Evolutionary conservation across 2,113 vertebrate species (phyloP).

Genomic region (Orcinus orca): DNA sequence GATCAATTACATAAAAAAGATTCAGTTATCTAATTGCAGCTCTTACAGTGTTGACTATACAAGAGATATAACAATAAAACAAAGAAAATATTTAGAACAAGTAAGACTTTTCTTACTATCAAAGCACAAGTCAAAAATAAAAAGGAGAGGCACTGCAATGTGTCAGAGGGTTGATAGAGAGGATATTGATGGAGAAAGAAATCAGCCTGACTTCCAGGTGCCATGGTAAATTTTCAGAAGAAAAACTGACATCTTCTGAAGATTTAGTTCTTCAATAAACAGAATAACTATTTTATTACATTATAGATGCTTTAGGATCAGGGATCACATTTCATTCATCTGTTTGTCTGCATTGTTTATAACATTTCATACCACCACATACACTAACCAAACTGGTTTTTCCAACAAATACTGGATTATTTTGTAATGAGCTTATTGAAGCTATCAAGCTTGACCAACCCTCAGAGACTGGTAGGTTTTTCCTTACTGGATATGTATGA

Average conservation of each 20-base stretch:
- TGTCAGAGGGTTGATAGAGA: not conserved
- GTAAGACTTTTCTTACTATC: not conserved
- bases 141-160: not conserved
- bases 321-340: not conserved
- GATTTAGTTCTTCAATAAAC: not conserved
- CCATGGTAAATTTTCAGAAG: not conserved
- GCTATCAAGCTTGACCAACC: not conserved
- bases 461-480: not conserved
- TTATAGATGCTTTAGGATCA: not conserved
- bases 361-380: not conserved
- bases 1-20: not conserved
- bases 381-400: not conserved
- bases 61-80: not conserved
- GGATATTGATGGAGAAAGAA: not conserved
- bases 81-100: not conserved
- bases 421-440: not conserved
- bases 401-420: not conserved
- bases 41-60: not conserved
- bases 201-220: not conserved
- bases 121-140: not conserved
- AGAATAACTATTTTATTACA: not conserved
- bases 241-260: not conserved
- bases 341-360: not conserved
- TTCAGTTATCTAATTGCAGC: not conserved
- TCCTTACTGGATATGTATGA: not conserved